Base-by-base conservation (phyloP, 2,797 vertebrate genomes). In the Denticeps clupeoides region DNA sequence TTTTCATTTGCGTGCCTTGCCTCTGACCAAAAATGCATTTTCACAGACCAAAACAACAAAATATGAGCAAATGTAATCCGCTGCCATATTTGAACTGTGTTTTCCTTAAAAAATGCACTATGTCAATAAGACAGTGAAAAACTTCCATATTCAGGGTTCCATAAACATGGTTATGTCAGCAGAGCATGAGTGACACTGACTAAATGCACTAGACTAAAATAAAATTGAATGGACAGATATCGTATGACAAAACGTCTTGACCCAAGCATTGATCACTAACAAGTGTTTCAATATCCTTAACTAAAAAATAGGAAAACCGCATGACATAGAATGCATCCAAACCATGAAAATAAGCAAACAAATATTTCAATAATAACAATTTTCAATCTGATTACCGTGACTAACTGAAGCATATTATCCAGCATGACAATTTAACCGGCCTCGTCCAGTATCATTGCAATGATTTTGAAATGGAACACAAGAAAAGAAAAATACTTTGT, bases 21-120 rank as follows among this genome's bases (percentile, higher is more conserved):
- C 55, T 13, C 11, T 28, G 7, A 35, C 42, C 56, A 33, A 62
- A 48, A 50, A 53, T 24, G 52, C 23, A 40, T 40, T 29, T 57
- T 45, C 43, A 55, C 23, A 3, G 43, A 52, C 45, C 53, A 41
- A 49, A 43, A 54, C 37, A 24, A 26, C 48, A 70, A 81, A 81
- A 81, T 80, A 76, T 76, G 71, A 71, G 18, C 70, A 67, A 69
- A 48, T 68, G 45, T 1, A 19, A 46, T 10, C 56, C 76, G 73
- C 63, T 62, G 64, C 74, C 71, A 73, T 82, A 77, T 81, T 81
- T 72, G 56, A 60, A 63, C 60, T 58, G 76, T 78, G 72, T 81
- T 81, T 78, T 82, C 72, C 73, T 70, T 48, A 51, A 44, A 33
- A 53, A 19, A 26, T n/a, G n/a, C n/a, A n/a, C n/a, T n/a, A n/a